Base-by-base conservation (phyloP, 2,797 vertebrate species). In the Vespertilio murinus region DNA sequence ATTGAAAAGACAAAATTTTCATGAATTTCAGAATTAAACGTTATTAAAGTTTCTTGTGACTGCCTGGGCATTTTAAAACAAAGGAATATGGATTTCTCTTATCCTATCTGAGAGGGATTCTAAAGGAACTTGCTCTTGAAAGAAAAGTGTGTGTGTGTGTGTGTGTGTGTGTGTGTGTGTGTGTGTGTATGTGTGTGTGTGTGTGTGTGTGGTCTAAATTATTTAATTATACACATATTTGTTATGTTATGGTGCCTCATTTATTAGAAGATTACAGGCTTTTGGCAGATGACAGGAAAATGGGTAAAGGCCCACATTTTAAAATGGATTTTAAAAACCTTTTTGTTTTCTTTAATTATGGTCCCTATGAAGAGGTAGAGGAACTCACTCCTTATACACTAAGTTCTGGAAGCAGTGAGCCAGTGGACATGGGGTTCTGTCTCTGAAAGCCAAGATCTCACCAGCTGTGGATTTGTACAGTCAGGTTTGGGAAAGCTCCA, bases 391-490 rank as follows among this genome's bases (percentile, higher is more conserved):
- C 56, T 47, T 65, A 40, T 65, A 65, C 47, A n/a, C 71, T 56
- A 65, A 85, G 14, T 67, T 93, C 70, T 65, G 47, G 86, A 90
- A 88, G 30, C 33, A 47, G n/a, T 18, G 30, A 88, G 42, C 61
- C 73, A 52, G 30, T 82, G 38, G 65, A 81, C 54, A 30, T 82
- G 38, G 35, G 17, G 25, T 45, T 85, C 45, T 59, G 17, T 71
- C 28, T 82, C 69, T 92, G 35, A 75, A 89, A 95, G 30, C 61
- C 47, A 90, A 25, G 30, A 78, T 82, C 54, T 56, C 56, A 73
- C 78, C 64, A 73, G 40, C 85, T 86, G 35, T 82, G 80, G 28
- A 35, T 65, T 65, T 96, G 38, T 33, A 92, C 77, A 92, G 49
- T 77, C 78, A 54, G 18, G n/a, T 90, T 92, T 82, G 56, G 18